Evolutionary conservation across 2,888 invertebrate species (phyloP).

Genomic region (Hirtodrosophila confusa): DNA sequence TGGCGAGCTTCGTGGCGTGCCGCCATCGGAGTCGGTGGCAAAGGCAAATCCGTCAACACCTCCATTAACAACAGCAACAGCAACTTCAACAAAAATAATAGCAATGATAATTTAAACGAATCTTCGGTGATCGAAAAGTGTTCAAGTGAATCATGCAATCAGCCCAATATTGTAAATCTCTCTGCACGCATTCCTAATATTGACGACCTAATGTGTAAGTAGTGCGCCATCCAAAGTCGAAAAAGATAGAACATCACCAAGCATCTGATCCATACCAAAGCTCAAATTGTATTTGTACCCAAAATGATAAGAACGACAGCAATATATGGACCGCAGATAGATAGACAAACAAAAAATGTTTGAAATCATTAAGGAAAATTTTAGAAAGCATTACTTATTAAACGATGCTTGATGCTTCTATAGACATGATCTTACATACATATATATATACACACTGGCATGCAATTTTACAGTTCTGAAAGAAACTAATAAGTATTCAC

Average conservation of each 20-base stretch:
- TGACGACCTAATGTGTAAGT: conserved; percentile 77
- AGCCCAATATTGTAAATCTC: conserved; percentile 15
- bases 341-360: conserved; percentile 11
- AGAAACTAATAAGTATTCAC: no score
- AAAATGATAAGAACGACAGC: conserved; percentile 37
- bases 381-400: background rate
- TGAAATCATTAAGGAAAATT: background rate
- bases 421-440: background rate
- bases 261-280: conserved; percentile 44
- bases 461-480: no score
- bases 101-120: conserved; percentile 15
- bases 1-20: conserved; percentile 80
- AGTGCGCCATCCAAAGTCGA: conserved; percentile 45
- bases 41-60: conserved; percentile 35
- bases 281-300: conserved; percentile 31
- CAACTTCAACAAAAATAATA: conserved; percentile 8
- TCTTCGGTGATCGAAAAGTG: conserved; percentile 10
- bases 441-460: background rate
- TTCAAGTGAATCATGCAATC: conserved; percentile 23
- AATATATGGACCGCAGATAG: conserved; percentile 13
- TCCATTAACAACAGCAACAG: conserved; percentile 9
- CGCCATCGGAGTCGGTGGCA: conserved; percentile 54
- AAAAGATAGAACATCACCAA: background rate
- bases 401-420: background rate
- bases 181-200: conserved; percentile 38